Percentiles rank a stretch among this genome's conserved stretches.
Conservation (phyloP, 1,140 invertebrate genomes). For the Acromyrmex charruanus region DNA sequence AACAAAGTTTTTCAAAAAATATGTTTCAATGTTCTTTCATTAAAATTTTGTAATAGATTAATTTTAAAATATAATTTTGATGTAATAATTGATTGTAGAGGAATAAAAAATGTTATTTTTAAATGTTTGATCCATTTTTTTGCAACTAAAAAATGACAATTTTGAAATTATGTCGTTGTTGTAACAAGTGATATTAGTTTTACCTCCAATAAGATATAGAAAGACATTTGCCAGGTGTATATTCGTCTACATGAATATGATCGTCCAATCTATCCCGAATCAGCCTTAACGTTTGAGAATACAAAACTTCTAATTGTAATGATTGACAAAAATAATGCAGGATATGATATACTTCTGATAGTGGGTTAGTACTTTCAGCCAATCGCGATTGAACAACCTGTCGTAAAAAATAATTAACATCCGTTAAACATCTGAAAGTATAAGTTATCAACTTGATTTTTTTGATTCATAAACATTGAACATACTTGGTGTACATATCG, state of each 20-base stretch:
- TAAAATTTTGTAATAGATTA: no score
- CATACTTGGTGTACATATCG: constrained; percentile 95
- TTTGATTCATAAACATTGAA: not conserved
- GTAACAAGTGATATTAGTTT: not conserved
- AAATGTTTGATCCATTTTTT: no score
- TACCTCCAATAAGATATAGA: constrained; percentile 98
- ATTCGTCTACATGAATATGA: constrained; percentile 97
- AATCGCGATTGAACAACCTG: constrained; percentile 94
- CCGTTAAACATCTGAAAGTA: not conserved
- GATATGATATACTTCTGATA: constrained; percentile 94
- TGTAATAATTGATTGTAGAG: no score
- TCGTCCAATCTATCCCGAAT: constrained; percentile 95
- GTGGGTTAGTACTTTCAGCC: constrained; percentile 92
- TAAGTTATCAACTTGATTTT: not conserved
- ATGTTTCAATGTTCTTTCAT: no score
- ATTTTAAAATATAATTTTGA: no score
- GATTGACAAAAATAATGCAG: constrained; percentile 98
- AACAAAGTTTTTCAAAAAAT: no score
- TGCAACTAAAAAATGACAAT: no score
- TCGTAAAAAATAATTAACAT: constrained; percentile 51
- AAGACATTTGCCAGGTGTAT: constrained; percentile 94
- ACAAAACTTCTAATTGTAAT: constrained; percentile 97
- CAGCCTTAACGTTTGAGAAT: constrained; percentile 96
- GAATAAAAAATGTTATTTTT: no score
- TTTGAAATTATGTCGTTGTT: no score